These are phyloP conservation scores for Gymnarchus niloticus DNA, from an alignment of 2,113 vertebrate genomes.

Conservation along the genomic window DNA sequence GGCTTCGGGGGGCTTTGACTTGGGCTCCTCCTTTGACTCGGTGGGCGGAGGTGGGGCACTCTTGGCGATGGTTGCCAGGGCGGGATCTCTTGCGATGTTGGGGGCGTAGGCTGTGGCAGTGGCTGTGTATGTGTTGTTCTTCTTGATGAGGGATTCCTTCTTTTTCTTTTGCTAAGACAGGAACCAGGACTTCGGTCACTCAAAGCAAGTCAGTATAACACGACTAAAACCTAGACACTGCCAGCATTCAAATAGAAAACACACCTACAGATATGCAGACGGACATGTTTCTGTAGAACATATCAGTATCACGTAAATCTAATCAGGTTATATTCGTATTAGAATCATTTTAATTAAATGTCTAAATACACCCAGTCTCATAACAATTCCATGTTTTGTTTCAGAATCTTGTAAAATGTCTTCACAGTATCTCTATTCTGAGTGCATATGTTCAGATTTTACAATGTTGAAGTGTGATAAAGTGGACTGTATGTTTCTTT, in stretches of 20 bases:
- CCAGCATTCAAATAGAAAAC: not conserved
- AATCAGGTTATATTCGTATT: not conserved
- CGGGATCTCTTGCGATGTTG: conserved; percentile 94
- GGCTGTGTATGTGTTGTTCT: conserved; percentile 96
- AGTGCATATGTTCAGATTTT: not conserved
- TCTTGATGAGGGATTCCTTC: conserved; percentile 95
- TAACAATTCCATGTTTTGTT: not conserved
- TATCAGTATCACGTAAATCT: no score
- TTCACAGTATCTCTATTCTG: not conserved
- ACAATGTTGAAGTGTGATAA: not conserved
- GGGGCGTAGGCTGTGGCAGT: conserved; percentile 91
- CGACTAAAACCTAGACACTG: not conserved
- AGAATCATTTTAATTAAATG: not conserved
- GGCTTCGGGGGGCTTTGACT: conserved; percentile 92
- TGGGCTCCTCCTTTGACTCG: conserved; percentile 94
- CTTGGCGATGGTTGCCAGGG: conserved; percentile 97
- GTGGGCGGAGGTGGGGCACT: conserved; percentile 81
- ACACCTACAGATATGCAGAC: not conserved
- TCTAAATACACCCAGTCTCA: no score
- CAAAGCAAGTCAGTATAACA: not conserved
- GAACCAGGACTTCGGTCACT: conserved; percentile 31
- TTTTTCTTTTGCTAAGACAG: conserved; percentile 89
- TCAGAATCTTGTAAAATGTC: not conserved
- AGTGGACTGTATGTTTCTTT: not conserved
- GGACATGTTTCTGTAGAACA: no score